Evolutionary conservation across 35 echinoderm and acorn worm species (phyloP), one percentile per base, ranked within the genome.

Genomic region (Stichopus chloronotus): DNA sequence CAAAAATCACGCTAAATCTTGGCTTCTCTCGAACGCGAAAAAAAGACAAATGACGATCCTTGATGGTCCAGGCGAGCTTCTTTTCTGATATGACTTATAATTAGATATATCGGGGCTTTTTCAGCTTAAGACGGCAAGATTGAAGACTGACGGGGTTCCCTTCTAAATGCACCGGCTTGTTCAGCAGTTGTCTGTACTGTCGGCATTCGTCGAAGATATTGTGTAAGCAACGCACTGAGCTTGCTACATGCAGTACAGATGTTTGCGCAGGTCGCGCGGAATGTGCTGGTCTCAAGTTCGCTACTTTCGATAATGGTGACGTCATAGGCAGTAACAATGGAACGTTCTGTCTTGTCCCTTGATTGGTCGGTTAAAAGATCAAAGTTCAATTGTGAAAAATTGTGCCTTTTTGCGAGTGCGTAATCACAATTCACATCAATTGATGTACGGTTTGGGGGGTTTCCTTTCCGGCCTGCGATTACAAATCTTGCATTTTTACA

Each of bases 351-450:
- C 69, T 74, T 74, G 69, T 22, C 69, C 19, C 69, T 20, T 0
- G 69, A 74, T 74, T 74, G 69, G 69, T 74, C 17, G 69, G 69
- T 7, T n/a, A 74, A 61, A 74, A 74, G 69, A 74, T 74, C 69
- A 74, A 16, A n/a, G 69, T 74, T 74, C 69, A 74, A 3, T 74
- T 21, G 17, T 7, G 69, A n/a, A 74, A 74, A 72, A 74, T 21
- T 20, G 69, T 65, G 69, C 20, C 19, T 74, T 74, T 21, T n/a
- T 14, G 30, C 30, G 30, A n/a, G 30, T 43, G 30, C 30, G 30
- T 43, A 43, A 43, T 43, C 30, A 43, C 30, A 43, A 43, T 43
- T 43, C 30, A 43, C 30, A 43, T 43, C 30, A 43, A 43, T 43
- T 3, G 30, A 43, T 43, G 30, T 43, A 43, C 30, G 3, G 30